Conservation (phyloP, 2,113 vertebrate genomes). For the Ammodytes marinus region DNA sequence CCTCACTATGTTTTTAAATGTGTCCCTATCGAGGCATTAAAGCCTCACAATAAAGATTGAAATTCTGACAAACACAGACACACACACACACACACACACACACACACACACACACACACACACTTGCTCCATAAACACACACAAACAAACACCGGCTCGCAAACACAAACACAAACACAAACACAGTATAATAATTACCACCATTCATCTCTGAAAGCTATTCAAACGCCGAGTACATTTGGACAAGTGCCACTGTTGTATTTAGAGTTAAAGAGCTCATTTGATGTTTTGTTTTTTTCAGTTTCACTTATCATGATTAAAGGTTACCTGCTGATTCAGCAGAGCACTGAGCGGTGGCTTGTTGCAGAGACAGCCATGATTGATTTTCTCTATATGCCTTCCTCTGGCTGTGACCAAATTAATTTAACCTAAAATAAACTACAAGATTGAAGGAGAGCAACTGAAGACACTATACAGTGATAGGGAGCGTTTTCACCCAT, state of each 20-base stretch:
- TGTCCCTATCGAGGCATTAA: background rate
- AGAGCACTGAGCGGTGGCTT: background rate
- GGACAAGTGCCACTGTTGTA: conserved; percentile 25
- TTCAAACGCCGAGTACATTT: conserved; percentile 31
- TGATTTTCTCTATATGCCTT: conserved; percentile 46
- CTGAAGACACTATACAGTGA: conserved; percentile 20
- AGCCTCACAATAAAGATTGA: background rate
- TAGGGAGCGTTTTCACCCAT: conserved; percentile 20
- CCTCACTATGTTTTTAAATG: too few species aligned
- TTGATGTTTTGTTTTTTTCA: conserved; percentile 45
- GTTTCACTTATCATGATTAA: conserved; percentile 56
- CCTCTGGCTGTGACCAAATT: conserved; percentile 29
- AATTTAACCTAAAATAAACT: conserved; percentile 5
- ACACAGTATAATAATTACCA: background rate
- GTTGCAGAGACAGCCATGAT: conserved; percentile 31
- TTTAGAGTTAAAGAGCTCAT: conserved; percentile 23
- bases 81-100: background rate
- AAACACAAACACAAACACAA: background rate
- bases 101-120: background rate
- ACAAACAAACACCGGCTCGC: background rate
- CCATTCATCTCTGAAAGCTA: conserved; percentile 25
- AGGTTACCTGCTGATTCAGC: conserved; percentile 53
- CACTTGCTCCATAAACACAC: background rate
- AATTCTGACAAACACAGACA: background rate
- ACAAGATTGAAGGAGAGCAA: conserved; percentile 15